Conservation (phyloP, 2,888 invertebrate species). For the Papilio protenor region DNA sequence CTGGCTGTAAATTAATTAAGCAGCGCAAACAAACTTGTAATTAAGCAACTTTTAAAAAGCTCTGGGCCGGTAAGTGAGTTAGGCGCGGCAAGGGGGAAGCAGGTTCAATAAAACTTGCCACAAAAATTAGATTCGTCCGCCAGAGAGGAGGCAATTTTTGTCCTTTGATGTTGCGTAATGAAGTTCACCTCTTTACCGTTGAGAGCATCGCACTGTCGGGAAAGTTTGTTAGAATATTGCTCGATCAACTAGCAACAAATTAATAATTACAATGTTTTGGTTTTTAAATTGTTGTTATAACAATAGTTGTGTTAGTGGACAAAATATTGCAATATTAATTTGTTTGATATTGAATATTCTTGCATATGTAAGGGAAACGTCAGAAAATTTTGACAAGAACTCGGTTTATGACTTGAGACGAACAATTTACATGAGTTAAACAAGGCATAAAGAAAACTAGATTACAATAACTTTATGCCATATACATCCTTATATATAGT, state of each 20-base stretch:
- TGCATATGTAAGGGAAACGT: too few species aligned
- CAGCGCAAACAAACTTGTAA: conserved; percentile 56
- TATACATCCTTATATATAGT: too few species aligned
- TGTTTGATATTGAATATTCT: too few species aligned
- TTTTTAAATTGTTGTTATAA: not conserved
- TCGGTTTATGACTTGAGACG: too few species aligned
- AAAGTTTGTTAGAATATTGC: conserved; percentile 27
- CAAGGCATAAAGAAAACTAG: too few species aligned
- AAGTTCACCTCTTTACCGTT: conserved; percentile 64
- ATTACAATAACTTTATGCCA: too few species aligned
- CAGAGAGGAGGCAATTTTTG: conserved; percentile 57
- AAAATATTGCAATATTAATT: too few species aligned
- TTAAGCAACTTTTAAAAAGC: conserved; percentile 68
- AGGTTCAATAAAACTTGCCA: conserved; percentile 62
- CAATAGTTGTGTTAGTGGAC: too few species aligned
- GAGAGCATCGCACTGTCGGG: not conserved
- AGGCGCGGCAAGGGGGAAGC: conserved; percentile 51
- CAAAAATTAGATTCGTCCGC: conserved; percentile 75
- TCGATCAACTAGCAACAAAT: not conserved
- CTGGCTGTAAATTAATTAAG: conserved; percentile 52
- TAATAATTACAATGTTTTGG: not conserved
- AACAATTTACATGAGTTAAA: too few species aligned
- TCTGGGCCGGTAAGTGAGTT: conserved; percentile 59
- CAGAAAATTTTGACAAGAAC: too few species aligned
- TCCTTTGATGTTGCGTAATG: conserved; percentile 71